phyloP scores from a whole-genome alignment of 2,797 vertebrate species.

The Bryconaethiops microstoma region DNA sequence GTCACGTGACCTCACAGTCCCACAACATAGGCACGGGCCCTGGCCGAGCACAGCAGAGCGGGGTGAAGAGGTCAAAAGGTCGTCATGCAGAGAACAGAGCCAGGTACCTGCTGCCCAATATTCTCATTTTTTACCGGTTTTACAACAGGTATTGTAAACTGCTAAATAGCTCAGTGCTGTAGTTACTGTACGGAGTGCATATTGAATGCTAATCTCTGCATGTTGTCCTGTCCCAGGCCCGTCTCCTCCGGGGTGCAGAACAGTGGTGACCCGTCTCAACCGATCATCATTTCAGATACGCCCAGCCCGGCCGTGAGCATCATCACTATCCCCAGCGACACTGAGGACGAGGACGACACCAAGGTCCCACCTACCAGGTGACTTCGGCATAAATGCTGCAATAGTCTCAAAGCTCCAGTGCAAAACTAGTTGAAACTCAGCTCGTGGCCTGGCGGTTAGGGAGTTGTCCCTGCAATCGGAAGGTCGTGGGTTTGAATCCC shows the following conservation, averaged over 20 bases:
- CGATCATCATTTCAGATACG: constrained; percentile 96
- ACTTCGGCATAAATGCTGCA: constrained; percentile 15
- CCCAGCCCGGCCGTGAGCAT: constrained; percentile 96
- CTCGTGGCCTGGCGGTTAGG: too few relatives aligned
- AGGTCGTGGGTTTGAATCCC: too few relatives aligned
- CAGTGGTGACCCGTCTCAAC: constrained; percentile 85
- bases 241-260: constrained; percentile 81
- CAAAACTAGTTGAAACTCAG: too few relatives aligned
- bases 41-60: constrained; percentile 82
- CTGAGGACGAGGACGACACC: constrained; percentile 94
- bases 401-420: too few relatives aligned
- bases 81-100: constrained; percentile 78
- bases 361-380: constrained; percentile 90
- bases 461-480: too few relatives aligned
- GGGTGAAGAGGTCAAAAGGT: constrained; percentile 86
- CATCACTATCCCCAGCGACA: constrained; percentile 98
- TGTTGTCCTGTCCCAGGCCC: constrained; percentile 70
- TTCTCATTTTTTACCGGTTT: not conserved
- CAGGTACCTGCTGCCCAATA: constrained; percentile 74
- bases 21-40: constrained; percentile 82
- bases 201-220: not conserved
- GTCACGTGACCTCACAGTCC: constrained; percentile 84
- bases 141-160: too few relatives aligned
- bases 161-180: not conserved
- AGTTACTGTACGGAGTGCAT: not conserved